Evolutionary conservation across 2,797 vertebrate genomes (phyloP), one percentile per base, ranked within the genome.

Genomic region (Paramormyrops hopkinsi): DNA sequence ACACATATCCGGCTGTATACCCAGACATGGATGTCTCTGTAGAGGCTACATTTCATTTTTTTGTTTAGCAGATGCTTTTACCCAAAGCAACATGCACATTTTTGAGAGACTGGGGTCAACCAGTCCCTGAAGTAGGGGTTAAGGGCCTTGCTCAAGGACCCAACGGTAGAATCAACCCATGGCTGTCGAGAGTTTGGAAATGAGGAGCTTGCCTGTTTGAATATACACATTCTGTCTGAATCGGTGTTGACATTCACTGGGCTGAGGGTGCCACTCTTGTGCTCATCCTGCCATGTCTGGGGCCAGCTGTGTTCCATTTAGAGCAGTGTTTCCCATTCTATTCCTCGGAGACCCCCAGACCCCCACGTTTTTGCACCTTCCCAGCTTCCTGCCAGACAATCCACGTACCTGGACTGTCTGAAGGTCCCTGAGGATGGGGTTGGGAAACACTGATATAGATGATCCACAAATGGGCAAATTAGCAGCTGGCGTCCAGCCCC

Each of bases 121-220:
- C 25, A 12, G 62, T 29, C 22, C 62, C 22, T 65, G 62, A 29
- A 65, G 62, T 29, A 29, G 62, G 62, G 25, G 9, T 29, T 65
- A 65, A 29, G 62, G 62, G 25, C 25, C 9, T 65, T 65, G 62
- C 62, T 65, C 22, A 65, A 29, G 62, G 9, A 29, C 62, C 62
- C 25, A 65, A 65, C 0, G 3, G 62, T 65, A 65, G 9, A 65
- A 29, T 65, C 62, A 65, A 29, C 62, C 90, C 89, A 89, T 65
- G 56, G 17, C 17, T 53, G 69, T 44, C 14, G 41, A n/a, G 69
- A 79, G 53, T 90, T 89, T 90, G 84, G 79, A 87, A 87, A 89
- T 73, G 86, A 44, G 90, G 29, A 54, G 41, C 89, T 88, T 44
- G 69, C 51, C 37, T 90, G 89, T 88, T 89, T 89, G 89, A 89